These are phyloP conservation scores for Tipula unca DNA, from an alignment of 2,888 invertebrate species.

Conservation along the genomic window DNA sequence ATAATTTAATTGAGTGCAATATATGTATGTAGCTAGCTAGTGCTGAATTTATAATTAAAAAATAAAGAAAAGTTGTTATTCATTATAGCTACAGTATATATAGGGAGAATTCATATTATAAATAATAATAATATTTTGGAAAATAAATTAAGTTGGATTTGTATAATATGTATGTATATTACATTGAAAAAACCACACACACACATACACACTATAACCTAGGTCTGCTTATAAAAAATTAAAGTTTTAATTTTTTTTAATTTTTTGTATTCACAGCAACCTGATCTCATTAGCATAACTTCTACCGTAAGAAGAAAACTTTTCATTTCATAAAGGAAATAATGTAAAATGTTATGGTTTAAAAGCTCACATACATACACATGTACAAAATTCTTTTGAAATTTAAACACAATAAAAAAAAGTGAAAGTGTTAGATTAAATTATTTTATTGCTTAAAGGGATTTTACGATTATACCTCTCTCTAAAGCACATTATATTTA, in stretches of 20 bases:
- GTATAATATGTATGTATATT: too few species aligned
- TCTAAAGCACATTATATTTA: background rate
- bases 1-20: background rate
- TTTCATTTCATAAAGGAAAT: background rate
- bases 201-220: too few species aligned
- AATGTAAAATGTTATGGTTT: background rate
- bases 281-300: background rate
- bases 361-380: background rate
- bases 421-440: background rate
- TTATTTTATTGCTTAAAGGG: slow-evolving; percentile 8
- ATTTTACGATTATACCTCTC: background rate
- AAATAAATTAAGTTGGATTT: too few species aligned
- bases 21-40: background rate
- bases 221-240: background rate
- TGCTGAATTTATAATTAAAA: background rate
- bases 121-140: too few species aligned
- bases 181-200: too few species aligned
- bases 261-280: background rate
- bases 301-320: background rate
- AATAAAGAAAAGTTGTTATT: background rate
- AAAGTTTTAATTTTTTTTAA: background rate
- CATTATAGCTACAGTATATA: background rate
- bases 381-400: background rate
- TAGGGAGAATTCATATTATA: too few species aligned
- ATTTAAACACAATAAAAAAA: background rate